These are phyloP conservation scores for Mormoops blainvillei DNA, from an alignment of 2,113 vertebrate genomes.

Conservation along the genomic window DNA sequence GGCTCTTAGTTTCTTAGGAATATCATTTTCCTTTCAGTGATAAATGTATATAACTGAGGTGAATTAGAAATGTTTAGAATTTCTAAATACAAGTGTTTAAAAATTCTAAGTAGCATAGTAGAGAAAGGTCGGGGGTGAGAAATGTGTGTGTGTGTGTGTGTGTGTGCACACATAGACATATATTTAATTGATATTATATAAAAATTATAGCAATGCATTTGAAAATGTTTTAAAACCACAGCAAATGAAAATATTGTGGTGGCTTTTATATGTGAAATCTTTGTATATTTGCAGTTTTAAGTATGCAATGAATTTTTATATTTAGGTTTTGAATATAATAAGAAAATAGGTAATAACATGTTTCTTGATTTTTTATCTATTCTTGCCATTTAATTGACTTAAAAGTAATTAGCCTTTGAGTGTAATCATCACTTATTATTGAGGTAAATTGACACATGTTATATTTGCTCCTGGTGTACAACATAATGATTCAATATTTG, in stretches of 20 bases:
- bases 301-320: neutral
- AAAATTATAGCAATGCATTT: neutral
- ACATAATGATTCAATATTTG: neutral
- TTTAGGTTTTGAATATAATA: neutral
- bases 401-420: neutral
- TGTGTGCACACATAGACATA: too few relatives aligned
- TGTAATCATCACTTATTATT: neutral
- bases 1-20: neutral
- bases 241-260: neutral
- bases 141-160: too few relatives aligned
- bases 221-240: neutral
- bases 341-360: constrained; percentile 4
- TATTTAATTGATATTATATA: neutral
- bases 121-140: neutral
- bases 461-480: neutral
- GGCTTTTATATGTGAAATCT: neutral
- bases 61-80: neutral
- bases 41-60: neutral
- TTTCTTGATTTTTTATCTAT: neutral
- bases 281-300: neutral
- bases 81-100: neutral
- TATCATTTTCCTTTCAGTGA: neutral
- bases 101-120: neutral
- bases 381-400: constrained; percentile 50
- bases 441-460: neutral